phyloP scores from a whole-genome alignment of 2,888 invertebrate genomes.

The Drosophila histrio region DNA sequence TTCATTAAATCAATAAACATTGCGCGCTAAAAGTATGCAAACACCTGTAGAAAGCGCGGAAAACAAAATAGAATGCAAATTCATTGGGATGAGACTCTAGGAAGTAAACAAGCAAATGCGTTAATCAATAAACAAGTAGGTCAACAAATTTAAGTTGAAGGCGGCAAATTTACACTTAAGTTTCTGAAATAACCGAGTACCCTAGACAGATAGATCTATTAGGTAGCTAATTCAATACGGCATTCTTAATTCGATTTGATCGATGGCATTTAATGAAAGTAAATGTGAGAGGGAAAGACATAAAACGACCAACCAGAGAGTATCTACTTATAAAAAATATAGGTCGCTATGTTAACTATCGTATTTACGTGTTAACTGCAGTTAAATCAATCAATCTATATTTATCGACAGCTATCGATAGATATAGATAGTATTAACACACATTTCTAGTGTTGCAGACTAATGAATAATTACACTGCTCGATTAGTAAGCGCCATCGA shows the following conservation, averaged over 20 bases:
- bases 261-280: background rate
- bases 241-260: background rate
- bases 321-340: background rate
- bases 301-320: background rate
- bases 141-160: slow-evolving; percentile 15
- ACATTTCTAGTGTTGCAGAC: background rate
- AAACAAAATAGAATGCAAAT: background rate
- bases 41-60: slow-evolving; percentile 14
- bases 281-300: background rate
- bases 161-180: background rate
- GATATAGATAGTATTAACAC: too few relatives aligned
- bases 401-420: too few relatives aligned
- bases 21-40: slow-evolving; percentile 30
- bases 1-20: slow-evolving; percentile 33
- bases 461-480: background rate
- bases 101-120: slow-evolving; percentile 24
- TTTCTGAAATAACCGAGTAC: slow-evolving; percentile 2
- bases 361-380: too few relatives aligned
- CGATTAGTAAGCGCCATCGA: background rate
- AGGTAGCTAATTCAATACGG: background rate
- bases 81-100: background rate
- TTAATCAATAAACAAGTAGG: slow-evolving; percentile 23
- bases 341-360: background rate
- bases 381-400: too few relatives aligned
- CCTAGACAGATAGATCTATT: background rate